These are phyloP conservation scores for Gastrophryne carolinensis DNA, from an alignment of 2,797 vertebrate genomes.

Conservation along the genomic window DNA sequence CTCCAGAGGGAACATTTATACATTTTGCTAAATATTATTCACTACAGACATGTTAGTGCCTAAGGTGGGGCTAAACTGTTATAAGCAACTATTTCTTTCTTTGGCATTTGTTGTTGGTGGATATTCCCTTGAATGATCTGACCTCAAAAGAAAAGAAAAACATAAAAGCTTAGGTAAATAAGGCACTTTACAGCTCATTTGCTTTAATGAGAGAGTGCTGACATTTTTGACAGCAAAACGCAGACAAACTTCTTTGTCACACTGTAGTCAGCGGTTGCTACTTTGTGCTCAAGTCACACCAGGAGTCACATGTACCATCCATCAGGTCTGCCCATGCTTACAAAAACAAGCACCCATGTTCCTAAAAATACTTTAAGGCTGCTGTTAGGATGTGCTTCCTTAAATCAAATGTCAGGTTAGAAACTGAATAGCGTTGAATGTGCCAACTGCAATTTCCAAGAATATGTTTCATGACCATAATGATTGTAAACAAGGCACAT, in stretches of 20 bases:
- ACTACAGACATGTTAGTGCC: slow-evolving; percentile 36
- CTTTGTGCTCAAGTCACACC: background rate
- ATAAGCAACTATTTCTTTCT: slow-evolving; percentile 32
- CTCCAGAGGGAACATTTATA: slow-evolving; percentile 26
- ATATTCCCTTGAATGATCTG: slow-evolving; percentile 34
- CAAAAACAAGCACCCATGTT: background rate
- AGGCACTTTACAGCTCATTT: slow-evolving; percentile 31
- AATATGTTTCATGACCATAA: no score
- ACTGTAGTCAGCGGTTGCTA: background rate
- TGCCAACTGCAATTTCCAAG: no score
- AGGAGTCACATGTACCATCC: background rate
- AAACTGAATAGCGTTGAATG: no score
- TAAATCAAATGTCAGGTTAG: no score
- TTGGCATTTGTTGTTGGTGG: slow-evolving; percentile 29
- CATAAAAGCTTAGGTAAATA: slow-evolving; percentile 28
- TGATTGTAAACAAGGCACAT: no score
- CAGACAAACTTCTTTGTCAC: background rate
- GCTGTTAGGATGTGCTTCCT: no score
- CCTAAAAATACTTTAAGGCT: no score
- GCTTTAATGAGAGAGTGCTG: slow-evolving; percentile 29
- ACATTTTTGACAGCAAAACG: slow-evolving; percentile 13
- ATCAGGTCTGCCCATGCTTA: background rate
- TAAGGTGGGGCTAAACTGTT: slow-evolving; percentile 37
- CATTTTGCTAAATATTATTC: slow-evolving; percentile 20
- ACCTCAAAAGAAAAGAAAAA: slow-evolving; percentile 38